Conservation (phyloP, 2,888 invertebrate species). For the Agonum fuliginosum region DNA sequence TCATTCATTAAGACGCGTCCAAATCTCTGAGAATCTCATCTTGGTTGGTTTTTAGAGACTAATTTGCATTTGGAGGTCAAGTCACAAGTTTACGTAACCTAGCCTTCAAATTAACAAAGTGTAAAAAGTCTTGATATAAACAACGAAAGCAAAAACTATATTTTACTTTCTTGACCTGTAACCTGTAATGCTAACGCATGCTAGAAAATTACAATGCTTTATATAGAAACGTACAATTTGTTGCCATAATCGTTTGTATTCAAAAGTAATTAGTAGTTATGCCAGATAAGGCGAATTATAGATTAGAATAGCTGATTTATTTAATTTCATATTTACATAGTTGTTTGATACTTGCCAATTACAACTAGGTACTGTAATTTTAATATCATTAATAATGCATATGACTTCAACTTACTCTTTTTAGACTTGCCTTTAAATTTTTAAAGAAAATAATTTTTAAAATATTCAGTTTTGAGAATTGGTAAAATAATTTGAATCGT, state of each 20-base stretch:
- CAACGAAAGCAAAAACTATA: background rate
- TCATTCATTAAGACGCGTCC: background rate
- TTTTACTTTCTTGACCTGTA: background rate
- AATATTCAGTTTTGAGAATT: too few species aligned
- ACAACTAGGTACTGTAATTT: too few species aligned
- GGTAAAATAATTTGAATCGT: too few species aligned
- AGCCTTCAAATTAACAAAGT: slow-evolving; percentile 2
- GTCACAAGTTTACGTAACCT: background rate
- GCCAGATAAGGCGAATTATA: too few species aligned
- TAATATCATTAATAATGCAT: too few species aligned
- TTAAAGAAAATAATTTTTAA: too few species aligned
- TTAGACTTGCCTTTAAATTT: too few species aligned
- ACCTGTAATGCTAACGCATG: background rate
- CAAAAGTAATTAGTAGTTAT: background rate
- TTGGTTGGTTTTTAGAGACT: background rate
- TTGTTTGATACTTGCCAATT: too few species aligned
- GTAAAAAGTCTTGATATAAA: background rate
- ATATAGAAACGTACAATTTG: background rate
- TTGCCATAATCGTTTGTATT: background rate
- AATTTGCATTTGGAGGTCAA: background rate
- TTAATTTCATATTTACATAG: too few species aligned
- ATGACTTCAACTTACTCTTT: too few species aligned
- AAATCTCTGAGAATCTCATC: too few species aligned
- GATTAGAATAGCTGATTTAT: too few species aligned
- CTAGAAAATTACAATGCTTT: background rate